Evolutionary conservation across 2,113 vertebrate species (phyloP), one percentile per base, ranked within the genome.

Genomic region (Strix uralensis): DNA sequence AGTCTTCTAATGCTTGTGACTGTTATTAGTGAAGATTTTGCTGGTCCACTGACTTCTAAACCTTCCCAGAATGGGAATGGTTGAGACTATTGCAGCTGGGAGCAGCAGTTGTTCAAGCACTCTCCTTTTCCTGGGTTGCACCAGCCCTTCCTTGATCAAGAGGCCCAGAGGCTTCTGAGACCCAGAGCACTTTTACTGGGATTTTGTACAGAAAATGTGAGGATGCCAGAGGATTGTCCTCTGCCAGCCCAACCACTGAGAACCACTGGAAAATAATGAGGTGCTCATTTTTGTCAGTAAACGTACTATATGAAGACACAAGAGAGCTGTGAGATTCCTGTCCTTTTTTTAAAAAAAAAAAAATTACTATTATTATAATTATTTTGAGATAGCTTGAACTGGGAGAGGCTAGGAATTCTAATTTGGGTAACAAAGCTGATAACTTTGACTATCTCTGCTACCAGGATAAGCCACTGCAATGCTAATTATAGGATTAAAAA

Each of bases 401-500:
- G 69, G 40, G 36, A 89, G 36, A 96, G 38, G 42, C 69, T 84
- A 34, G 71, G 80, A 74, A n/a, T 87, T 89, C 89, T 96, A 92
- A 96, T 94, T 86, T 92, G 44, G 26, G 65, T 59, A 74, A 63
- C 42, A 92, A 86, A 83, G 63, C 85, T 92, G 93, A 67, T 88
- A 94, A 92, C 90, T 90, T 73, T 71, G 63, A 74, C 57, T 94
- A 88, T 95, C 82, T 90, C 61, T 71, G 44, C 55, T 81, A 55
- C 80, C 80, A 94, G 86, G 57, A 86, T 91, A 93, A 95, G 38
- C 40, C 62, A 81, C 72, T 81, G 70, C 57, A 86, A 74, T 96
- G 65, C 57, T 93, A 94, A 94, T 95, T 94, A 93, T 36, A 89
- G 81, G 72, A 92, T 94, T 96, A 89, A 94, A 81, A 91, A 9